These are phyloP conservation scores for Lepus townsendii DNA, from an alignment of 2,797 vertebrate genomes.

Conservation along the genomic window DNA sequence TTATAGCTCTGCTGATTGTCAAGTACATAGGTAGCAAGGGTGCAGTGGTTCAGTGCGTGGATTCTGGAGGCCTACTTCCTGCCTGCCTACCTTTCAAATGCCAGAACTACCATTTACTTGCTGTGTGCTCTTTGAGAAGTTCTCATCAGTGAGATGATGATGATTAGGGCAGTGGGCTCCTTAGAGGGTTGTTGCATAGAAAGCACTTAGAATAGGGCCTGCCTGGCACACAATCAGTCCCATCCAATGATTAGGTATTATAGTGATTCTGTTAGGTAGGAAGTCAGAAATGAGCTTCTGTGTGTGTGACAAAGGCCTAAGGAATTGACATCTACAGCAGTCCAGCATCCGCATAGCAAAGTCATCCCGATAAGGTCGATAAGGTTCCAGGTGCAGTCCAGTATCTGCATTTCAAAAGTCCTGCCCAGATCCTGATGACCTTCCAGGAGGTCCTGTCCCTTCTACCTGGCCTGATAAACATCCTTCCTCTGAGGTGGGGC, in stretches of 20 bases:
- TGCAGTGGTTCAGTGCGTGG: slow-evolving; percentile 31
- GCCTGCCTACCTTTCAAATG: slow-evolving; percentile 29
- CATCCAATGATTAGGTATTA: not conserved
- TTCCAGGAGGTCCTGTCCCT: too few relatives aligned
- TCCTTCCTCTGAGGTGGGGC: too few relatives aligned
- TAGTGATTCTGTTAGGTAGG: not conserved
- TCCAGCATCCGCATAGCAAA: too few relatives aligned
- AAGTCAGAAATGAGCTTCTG: too few relatives aligned
- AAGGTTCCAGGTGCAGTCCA: too few relatives aligned
- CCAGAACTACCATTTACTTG: not conserved
- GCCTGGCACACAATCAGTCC: not conserved
- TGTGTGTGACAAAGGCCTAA: too few relatives aligned
- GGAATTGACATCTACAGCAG: not conserved
- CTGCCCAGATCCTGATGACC: too few relatives aligned
- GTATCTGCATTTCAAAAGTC: too few relatives aligned
- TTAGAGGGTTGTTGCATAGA: not conserved
- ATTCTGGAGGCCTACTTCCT: not conserved
- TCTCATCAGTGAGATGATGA: slow-evolving; percentile 2
- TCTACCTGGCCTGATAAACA: too few relatives aligned
- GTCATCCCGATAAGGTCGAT: too few relatives aligned
- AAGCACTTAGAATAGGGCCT: not conserved
- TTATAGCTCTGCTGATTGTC: slow-evolving; percentile 52
- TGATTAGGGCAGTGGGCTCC: not conserved
- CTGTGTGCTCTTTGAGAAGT: slow-evolving; percentile 2
- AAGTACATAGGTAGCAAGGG: slow-evolving; percentile 21